Base-by-base conservation (phyloP, 64 coral and sea anemone species). In the Porites lutea region DNA sequence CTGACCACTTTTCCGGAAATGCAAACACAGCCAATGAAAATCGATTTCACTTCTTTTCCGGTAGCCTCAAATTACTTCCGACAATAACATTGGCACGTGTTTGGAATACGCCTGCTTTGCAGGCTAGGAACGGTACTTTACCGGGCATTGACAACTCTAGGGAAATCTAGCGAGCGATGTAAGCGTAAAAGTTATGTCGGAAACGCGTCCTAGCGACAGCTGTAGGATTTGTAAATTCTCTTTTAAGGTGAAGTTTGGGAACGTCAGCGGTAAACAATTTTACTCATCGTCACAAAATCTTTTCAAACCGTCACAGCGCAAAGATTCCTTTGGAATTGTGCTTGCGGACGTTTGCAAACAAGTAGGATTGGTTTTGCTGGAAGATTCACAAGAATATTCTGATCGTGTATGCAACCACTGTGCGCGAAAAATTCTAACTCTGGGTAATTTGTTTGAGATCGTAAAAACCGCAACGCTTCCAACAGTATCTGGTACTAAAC, bases 351-450 rank as follows among this genome's bases (percentile, higher is more conserved):
- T 88, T 13, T 88, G 86, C 54, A 57, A 23, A 43, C 50, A 43
- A 43, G 86, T 88, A 0, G 86, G 86, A 75, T 74, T 76, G 13
- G 19, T 7, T 3, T 59, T 75, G 13, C 13, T 59, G 13, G 4
- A 73, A 3, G 71, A 88, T 76, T 10, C 48, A 15, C 4, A 6
- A 79, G 10, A 6, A 88, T 60, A 61, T 61, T 75, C 54, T 19
- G 86, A 88, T 75, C 19, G 72, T 14, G 86, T 88, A 10, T 88
- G 86, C 48, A 73, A 88, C 57, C 70, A 54, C 5, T 88, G 86
- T 75, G 86, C 71, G 2, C 69, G 86, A 43, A 88, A 76, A 75
- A 59, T 88, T 57, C 50, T 19, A 4, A 88, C 6, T 48, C 55
- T 88, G 8, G 86, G 66, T 7, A 18, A 59, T 16, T 73, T 72